Conservation (phyloP, 2,113 vertebrate species). For the Geococcyx californianus region DNA sequence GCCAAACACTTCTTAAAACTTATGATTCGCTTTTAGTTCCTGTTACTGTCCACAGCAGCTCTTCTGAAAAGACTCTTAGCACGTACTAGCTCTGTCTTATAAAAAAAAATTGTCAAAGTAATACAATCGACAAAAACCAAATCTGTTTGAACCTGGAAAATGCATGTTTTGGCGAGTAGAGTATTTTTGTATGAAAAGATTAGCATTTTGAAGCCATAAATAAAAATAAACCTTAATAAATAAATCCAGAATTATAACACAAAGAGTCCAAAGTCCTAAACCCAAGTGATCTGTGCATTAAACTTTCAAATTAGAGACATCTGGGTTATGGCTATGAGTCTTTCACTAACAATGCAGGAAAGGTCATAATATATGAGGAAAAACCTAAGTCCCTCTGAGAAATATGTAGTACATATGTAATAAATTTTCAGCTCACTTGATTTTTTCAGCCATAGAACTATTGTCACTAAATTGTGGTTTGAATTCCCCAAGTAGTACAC, state of each 20-base stretch:
- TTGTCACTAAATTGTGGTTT: background rate
- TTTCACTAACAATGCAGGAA: background rate
- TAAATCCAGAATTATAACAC: background rate
- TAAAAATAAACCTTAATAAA: background rate
- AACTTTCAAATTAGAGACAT: background rate
- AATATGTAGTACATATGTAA: background rate
- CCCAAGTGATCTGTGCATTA: background rate
- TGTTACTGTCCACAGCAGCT: background rate
- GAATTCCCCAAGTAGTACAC: background rate
- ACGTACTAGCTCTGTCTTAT: background rate
- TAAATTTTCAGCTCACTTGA: background rate
- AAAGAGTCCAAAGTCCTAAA: background rate
- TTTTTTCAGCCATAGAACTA: background rate
- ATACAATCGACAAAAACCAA: background rate
- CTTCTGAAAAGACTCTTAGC: background rate
- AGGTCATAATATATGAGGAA: background rate
- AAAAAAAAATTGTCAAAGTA: background rate
- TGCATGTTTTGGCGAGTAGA: fast-evolving
- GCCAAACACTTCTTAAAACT: background rate
- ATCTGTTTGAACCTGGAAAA: background rate
- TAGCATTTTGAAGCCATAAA: background rate
- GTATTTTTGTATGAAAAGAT: background rate
- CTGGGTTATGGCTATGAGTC: background rate
- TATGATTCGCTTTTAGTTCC: background rate
- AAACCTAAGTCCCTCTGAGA: background rate